Conservation (phyloP, 2,113 vertebrate species). For the Ailurus styani region DNA sequence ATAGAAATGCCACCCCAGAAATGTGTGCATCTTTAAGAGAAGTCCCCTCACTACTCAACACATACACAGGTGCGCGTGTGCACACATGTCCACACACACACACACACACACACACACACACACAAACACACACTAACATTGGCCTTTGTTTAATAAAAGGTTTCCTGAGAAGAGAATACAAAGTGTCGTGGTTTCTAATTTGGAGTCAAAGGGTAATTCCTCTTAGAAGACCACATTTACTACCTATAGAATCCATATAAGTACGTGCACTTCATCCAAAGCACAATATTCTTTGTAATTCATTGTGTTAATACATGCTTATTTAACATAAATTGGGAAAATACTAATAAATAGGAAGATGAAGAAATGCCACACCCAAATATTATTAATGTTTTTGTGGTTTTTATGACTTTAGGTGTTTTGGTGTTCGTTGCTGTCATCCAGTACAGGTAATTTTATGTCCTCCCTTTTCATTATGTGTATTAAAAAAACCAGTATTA, state of each 20-base stretch:
- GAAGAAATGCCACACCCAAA: background rate
- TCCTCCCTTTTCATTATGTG: background rate
- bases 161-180: background rate
- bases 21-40: background rate
- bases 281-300: background rate
- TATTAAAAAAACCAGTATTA: background rate
- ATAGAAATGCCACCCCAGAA: background rate
- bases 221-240: background rate
- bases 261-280: background rate
- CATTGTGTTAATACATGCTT: background rate
- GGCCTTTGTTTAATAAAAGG: background rate
- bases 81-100: too few species aligned
- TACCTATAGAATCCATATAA: background rate
- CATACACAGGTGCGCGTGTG: too few species aligned
- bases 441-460: background rate
- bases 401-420: background rate
- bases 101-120: fast-evolving
- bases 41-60: background rate
- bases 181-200: background rate
- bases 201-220: background rate
- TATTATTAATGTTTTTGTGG: background rate
- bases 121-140: background rate
- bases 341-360: background rate
- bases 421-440: background rate
- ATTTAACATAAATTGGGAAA: background rate